Percentiles rank a stretch among this genome's conserved stretches.
Conservation (phyloP, 2,797 vertebrate genomes). For the Danionella dracula region DNA sequence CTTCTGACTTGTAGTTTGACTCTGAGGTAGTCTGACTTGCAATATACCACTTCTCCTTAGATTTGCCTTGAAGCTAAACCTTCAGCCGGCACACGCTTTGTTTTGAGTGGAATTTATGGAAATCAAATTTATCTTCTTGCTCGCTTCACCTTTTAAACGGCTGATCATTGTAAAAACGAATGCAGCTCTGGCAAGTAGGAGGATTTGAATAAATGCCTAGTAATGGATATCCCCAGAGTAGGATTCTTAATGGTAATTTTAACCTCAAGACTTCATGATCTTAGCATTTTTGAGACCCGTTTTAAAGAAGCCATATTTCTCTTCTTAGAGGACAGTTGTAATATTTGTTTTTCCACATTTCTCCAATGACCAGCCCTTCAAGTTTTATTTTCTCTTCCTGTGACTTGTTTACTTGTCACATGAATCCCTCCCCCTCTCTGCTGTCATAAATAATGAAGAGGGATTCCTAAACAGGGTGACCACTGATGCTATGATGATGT, state of each 20-base stretch:
- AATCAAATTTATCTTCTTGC: neutral
- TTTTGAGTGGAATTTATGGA: neutral
- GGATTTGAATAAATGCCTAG: constrained; percentile 29
- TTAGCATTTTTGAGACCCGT: constrained; percentile 34
- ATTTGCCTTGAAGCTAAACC: neutral
- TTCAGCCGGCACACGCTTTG: neutral
- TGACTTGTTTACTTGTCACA: neutral
- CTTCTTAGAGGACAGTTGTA: constrained; percentile 11
- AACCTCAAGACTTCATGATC: constrained; percentile 45
- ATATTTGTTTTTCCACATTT: neutral
- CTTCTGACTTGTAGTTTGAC: neutral
- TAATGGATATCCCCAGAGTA: neutral
- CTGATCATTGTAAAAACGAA: constrained; percentile 18
- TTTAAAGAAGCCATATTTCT: constrained; percentile 1
- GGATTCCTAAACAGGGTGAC: neutral
- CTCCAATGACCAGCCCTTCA: no score
- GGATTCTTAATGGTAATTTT: constrained; percentile 40
- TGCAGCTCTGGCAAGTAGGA: constrained; percentile 10
- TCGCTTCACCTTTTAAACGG: constrained; percentile 27
- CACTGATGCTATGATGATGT: no score
- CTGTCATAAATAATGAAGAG: neutral
- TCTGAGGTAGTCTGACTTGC: neutral
- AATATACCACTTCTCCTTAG: neutral
- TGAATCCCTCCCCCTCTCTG: neutral
- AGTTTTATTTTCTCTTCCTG: neutral